Evolutionary conservation across 2,888 invertebrate species (phyloP).

Genomic region (Drosophila ezoana): DNA sequence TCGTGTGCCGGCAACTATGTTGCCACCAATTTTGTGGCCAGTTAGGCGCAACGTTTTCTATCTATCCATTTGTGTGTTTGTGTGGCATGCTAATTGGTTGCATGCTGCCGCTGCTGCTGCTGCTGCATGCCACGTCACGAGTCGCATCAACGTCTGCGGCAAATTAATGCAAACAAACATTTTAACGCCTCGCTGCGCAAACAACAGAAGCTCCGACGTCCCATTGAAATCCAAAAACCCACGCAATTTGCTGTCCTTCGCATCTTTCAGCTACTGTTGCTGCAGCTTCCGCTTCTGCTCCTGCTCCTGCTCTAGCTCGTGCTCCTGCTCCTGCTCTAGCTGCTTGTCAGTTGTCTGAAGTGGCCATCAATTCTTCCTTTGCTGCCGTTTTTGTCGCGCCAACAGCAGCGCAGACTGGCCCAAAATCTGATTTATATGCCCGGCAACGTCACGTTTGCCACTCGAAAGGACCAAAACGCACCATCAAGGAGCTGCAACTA

Average conservation of each 20-base stretch:
- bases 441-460: constrained; percentile 63
- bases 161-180: constrained; percentile 81
- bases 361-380: constrained; percentile 76
- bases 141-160: constrained; percentile 65
- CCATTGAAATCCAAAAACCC: constrained; percentile 17
- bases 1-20: constrained; percentile 14
- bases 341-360: constrained; percentile 73
- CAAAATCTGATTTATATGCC: constrained; percentile 80
- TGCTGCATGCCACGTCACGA: constrained; percentile 18
- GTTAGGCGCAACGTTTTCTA: constrained; percentile 12
- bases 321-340: background rate
- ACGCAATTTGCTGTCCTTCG: constrained; percentile 66
- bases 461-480: constrained; percentile 4
- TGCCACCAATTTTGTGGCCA: constrained; percentile 31
- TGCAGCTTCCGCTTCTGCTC: constrained; percentile 2
- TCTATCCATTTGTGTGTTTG: constrained; percentile 1
- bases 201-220: constrained; percentile 36
- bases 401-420: constrained; percentile 34
- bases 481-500: constrained; percentile 27
- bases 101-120: constrained; percentile 28
- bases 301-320: constrained; percentile 7
- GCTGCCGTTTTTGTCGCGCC: constrained; percentile 63
- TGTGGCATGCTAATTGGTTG: constrained; percentile 59
- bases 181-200: constrained; percentile 72
- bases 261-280: constrained; percentile 17